These are phyloP conservation scores for Calyptomena viridis DNA, from an alignment of 2,113 vertebrate species.

Conservation along the genomic window DNA sequence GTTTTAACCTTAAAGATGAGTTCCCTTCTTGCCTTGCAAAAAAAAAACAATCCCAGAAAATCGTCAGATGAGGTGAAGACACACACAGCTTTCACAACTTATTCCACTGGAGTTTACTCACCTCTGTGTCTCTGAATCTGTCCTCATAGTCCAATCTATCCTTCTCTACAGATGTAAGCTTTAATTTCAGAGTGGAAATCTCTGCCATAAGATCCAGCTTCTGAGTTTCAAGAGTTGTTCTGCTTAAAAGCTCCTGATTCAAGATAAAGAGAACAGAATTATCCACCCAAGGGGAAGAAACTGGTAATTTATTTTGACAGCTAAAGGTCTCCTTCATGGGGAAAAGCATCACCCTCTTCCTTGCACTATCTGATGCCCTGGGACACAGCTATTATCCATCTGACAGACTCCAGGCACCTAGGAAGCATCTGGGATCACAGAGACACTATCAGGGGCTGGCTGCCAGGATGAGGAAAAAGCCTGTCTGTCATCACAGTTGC, in stretches of 20 bases:
- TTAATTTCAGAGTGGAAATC: conserved; percentile 92
- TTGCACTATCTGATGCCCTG: background rate
- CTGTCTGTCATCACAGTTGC: background rate
- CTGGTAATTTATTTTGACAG: background rate
- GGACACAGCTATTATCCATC: background rate
- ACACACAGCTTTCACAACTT: background rate
- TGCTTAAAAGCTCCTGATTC: conserved; percentile 89
- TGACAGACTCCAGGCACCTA: background rate
- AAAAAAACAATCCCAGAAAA: background rate
- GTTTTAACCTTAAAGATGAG: background rate
- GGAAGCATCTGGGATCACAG: background rate
- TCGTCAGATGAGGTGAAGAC: background rate
- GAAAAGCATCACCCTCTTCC: background rate
- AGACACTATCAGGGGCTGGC: background rate
- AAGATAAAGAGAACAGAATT: background rate
- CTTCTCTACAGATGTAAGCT: conserved; percentile 86
- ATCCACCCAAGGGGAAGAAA: background rate
- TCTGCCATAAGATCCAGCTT: conserved; percentile 94
- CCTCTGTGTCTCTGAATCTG: conserved; percentile 89
- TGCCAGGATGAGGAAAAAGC: background rate
- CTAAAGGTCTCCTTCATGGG: background rate
- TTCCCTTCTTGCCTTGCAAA: background rate
- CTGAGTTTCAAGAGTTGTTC: conserved; percentile 90
- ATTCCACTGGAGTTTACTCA: conserved; percentile 47
- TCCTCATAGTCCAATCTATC: conserved; percentile 87